These are phyloP conservation scores for Oscheius onirici DNA, from an alignment of 2,888 invertebrate species.

Conservation along the genomic window DNA sequence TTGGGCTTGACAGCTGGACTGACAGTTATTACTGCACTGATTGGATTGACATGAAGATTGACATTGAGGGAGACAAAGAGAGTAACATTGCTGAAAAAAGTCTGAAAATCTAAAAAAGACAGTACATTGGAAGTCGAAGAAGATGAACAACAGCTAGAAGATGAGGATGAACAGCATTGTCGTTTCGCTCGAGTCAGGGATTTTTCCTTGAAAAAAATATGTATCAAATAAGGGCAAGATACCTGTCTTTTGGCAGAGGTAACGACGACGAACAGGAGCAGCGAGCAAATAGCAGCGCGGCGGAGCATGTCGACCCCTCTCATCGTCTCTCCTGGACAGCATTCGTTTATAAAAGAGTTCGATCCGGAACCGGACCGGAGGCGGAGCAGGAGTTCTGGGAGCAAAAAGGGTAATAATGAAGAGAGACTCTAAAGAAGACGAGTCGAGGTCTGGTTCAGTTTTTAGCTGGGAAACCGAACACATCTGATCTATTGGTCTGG, in stretches of 20 bases:
- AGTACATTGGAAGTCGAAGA: constrained; percentile 12
- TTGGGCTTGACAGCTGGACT: constrained; percentile 18
- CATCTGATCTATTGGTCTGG: too few relatives aligned
- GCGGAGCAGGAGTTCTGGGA: too few relatives aligned
- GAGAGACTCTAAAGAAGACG: too few relatives aligned
- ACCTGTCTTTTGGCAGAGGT: constrained; percentile 29
- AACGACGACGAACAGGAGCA: constrained; percentile 21
- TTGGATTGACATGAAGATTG: constrained; percentile 11
- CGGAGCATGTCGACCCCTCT: constrained; percentile 20
- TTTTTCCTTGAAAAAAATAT: constrained; percentile 4
- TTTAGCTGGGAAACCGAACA: too few relatives aligned
- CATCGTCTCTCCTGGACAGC: too few relatives aligned
- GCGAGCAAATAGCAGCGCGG: constrained; percentile 25
- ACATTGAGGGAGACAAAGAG: constrained; percentile 17
- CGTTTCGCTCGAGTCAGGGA: constrained; percentile 18
- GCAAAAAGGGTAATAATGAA: too few relatives aligned
- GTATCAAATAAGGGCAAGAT: neutral
- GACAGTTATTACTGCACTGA: constrained; percentile 10
- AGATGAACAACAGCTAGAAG: constrained; percentile 15
- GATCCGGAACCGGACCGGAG: too few relatives aligned
- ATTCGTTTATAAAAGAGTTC: too few relatives aligned
- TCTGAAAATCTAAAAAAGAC: too few relatives aligned
- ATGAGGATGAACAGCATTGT: constrained; percentile 25
- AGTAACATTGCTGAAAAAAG: neutral
- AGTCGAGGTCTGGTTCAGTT: too few relatives aligned